Evolutionary conservation across 2,888 invertebrate genomes (phyloP), one percentile per base, ranked within the genome.

Genomic region (Copidosoma aretas): DNA sequence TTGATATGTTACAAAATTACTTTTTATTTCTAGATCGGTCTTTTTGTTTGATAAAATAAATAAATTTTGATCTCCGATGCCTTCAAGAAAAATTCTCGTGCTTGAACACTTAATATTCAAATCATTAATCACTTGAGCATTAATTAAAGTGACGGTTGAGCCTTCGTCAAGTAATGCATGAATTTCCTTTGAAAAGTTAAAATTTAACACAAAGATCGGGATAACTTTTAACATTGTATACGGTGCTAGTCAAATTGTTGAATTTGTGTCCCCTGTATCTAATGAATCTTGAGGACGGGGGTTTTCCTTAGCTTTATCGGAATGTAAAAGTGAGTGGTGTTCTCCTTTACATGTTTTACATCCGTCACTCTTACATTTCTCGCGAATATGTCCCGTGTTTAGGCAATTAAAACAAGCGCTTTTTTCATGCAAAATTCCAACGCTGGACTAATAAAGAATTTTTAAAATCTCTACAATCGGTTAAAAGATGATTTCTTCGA

Each of bases 131-230:
- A 57, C n/a, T 21, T 32, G 32, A 21, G 46, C 17, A 51, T 58
- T 57, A 12, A 57, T 22, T 3, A 63, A 14, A 10, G 59, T 52
- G 5, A 63, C 56, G 1, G 63, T 67, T 10, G 54, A 57, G 0
- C 63, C 59, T 4, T 63, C 67, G 25, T 67, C 67, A 41, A 67
- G 43, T 14, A 67, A 15, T 1, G 62, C 67, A 21, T 39, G 46
- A 12, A 49, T n/a, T 25, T 12, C 1, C 49, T 60, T 51, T 32
- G 24, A n/a, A 22, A 14, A 22, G 12, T 24, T 22, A 22, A 22
- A 46, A 15, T 17, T 24, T 43, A 21, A 22, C 22, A 24, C 17
- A 22, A 21, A 19, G 22, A 52, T 19, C 19, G 52, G 52, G 8
- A 52, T 12, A 19, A 52, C 2, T 10, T 52, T 52, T 5, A 52